Evolutionary conservation across 2,113 vertebrate species (phyloP).

Genomic region (Bambusicola thoracicus): DNA sequence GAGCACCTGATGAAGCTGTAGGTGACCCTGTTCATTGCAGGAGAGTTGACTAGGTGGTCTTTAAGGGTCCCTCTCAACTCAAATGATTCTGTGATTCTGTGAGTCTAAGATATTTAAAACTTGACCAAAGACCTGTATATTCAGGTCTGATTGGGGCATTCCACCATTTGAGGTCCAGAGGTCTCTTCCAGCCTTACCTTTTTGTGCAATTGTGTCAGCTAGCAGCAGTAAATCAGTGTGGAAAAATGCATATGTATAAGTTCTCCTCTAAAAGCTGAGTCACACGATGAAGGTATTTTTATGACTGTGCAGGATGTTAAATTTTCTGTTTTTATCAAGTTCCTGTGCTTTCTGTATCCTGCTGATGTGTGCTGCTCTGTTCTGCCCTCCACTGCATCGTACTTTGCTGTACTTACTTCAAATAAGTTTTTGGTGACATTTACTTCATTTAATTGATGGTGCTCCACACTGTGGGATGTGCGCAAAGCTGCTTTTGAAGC

Average conservation of each 20-base stretch:
- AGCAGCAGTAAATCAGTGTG: background rate
- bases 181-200: background rate
- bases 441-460: background rate
- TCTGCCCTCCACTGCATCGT: background rate
- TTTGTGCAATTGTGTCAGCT: background rate
- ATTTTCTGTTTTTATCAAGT: background rate
- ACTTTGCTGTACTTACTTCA: background rate
- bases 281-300: background rate
- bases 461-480: background rate
- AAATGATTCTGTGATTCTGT: too few species aligned
- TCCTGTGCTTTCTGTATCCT: background rate
- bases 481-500: constrained; percentile 45
- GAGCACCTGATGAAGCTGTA: too few species aligned
- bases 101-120: background rate
- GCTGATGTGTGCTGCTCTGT: background rate
- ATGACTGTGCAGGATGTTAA: background rate
- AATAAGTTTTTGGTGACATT: background rate
- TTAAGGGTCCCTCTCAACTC: too few species aligned
- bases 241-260: background rate
- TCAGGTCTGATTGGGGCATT: background rate
- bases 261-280: background rate
- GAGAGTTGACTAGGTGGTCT: too few species aligned
- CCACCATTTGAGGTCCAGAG: accelerated
- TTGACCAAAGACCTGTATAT: background rate
- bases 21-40: too few species aligned